A percentile compares a stretch with the other conserved stretches of the same genome.
These are phyloP conservation scores for Scaptomyza reducta DNA, from an alignment of 2,888 invertebrate species.

Conservation along the genomic window DNA sequence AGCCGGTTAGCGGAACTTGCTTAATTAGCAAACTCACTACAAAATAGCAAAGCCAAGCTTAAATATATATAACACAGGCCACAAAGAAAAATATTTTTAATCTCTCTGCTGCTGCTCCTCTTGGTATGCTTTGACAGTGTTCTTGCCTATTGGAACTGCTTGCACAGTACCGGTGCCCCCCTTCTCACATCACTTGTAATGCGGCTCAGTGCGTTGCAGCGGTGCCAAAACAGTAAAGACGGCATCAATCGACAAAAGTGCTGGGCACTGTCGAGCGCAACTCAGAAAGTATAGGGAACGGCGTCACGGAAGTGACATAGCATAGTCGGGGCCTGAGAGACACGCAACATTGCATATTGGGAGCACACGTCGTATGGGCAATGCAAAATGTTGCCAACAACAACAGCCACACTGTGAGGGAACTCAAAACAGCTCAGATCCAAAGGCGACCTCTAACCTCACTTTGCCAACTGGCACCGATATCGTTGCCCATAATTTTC, in stretches of 20 bases:
- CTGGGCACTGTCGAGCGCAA: slow-evolving; percentile 27
- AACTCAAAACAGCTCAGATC: slow-evolving; percentile 5
- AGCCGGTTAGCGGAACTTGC: slow-evolving; percentile 27
- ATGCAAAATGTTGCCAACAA: slow-evolving; percentile 65
- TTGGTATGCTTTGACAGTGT: slow-evolving; percentile 65
- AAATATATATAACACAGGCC: too few relatives aligned
- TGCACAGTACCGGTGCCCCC: slow-evolving; percentile 13
- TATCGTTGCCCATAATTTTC: slow-evolving; percentile 73
- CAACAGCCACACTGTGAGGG: neutral
- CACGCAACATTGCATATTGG: slow-evolving; percentile 77
- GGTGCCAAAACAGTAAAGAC: slow-evolving; percentile 45
- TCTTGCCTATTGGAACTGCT: slow-evolving; percentile 48
- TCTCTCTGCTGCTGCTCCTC: neutral
- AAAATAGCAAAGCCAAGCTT: too few relatives aligned
- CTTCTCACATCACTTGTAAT: slow-evolving; percentile 56
- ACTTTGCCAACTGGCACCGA: slow-evolving; percentile 47
- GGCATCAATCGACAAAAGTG: slow-evolving; percentile 72
- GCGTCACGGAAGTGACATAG: slow-evolving; percentile 51
- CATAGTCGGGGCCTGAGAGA: slow-evolving; percentile 57
- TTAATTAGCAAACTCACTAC: slow-evolving; percentile 61
- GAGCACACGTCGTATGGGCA: slow-evolving; percentile 72
- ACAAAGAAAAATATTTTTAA: slow-evolving; percentile 45
- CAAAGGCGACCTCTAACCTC: slow-evolving; percentile 3
- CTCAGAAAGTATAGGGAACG: slow-evolving; percentile 9
- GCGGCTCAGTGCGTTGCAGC: slow-evolving; percentile 20